These are phyloP conservation scores for Brachyalestes nurse DNA, from an alignment of 2,797 vertebrate species.

Conservation along the genomic window DNA sequence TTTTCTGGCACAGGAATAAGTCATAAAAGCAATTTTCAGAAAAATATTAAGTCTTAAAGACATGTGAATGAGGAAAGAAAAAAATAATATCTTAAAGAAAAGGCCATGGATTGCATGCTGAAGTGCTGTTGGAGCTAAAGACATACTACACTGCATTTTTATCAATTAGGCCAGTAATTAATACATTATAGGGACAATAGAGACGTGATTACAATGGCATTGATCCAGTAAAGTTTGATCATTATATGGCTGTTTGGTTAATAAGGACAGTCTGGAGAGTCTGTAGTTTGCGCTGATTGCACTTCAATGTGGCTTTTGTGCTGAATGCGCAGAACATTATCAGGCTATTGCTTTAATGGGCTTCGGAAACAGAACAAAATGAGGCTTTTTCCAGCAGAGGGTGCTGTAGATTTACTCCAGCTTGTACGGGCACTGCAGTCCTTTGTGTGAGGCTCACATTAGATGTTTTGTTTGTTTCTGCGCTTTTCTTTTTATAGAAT, in stretches of 20 bases:
- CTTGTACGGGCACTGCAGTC: conserved; percentile 29
- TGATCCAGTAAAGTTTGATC: conserved; percentile 70
- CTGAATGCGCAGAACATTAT: conserved; percentile 74
- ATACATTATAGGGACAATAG: conserved; percentile 71
- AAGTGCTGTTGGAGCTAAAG: conserved; percentile 57
- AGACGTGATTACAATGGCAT: conserved; percentile 65
- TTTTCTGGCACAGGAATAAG: neutral
- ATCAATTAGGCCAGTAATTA: conserved; percentile 75
- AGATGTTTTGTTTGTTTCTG: conserved; percentile 59
- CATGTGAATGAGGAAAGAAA: neutral
- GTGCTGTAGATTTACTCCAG: conserved; percentile 82
- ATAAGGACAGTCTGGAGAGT: conserved; percentile 70
- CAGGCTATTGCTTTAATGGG: conserved; percentile 63
- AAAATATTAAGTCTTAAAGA: neutral
- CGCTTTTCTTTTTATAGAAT: conserved; percentile 47
- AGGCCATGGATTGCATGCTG: neutral
- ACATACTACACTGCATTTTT: conserved; percentile 62
- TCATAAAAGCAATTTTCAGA: neutral
- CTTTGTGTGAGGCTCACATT: conserved; percentile 62
- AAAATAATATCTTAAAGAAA: neutral
- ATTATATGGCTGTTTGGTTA: conserved; percentile 74
- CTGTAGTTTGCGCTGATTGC: conserved; percentile 77
- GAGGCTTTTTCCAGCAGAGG: conserved; percentile 79
- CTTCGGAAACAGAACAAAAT: conserved; percentile 60
- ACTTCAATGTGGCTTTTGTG: conserved; percentile 78